Evolutionary conservation across 2,888 invertebrate genomes (phyloP).

Genomic region (Thyatira batis): DNA sequence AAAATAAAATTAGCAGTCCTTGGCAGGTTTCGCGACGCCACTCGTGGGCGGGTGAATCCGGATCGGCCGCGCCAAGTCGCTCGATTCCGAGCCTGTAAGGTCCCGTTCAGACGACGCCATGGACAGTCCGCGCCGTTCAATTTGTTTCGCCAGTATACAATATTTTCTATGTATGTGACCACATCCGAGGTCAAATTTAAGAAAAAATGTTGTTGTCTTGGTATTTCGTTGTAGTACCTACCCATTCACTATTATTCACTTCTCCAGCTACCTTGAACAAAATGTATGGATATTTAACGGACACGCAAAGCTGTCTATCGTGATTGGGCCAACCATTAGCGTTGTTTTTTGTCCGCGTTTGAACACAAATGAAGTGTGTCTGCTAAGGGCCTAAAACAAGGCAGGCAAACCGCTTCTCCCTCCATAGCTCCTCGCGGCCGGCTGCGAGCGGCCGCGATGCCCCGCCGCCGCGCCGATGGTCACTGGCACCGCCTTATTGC

Average conservation of each 20-base stretch:
- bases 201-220: no score
- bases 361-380: background rate
- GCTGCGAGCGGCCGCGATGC: conserved; percentile 3
- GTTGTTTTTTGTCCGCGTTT: background rate
- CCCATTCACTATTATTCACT: no score
- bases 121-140: background rate
- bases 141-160: background rate
- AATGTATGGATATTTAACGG: no score
- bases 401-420: conserved; percentile 48
- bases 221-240: no score
- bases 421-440: conserved; percentile 24
- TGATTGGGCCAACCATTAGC: no score
- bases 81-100: conserved; percentile 6
- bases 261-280: no score
- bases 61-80: conserved; percentile 14
- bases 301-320: no score
- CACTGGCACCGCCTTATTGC: background rate
- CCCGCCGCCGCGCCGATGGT: background rate
- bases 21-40: conserved; percentile 66
- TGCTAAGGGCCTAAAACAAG: conserved; percentile 33
- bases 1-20: conserved; percentile 67
- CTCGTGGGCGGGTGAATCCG: conserved; percentile 60
- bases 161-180: background rate
- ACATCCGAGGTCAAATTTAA: no score
- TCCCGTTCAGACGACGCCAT: background rate